These are phyloP conservation scores for Eustalomyia histrio DNA, from an alignment of 2,888 invertebrate species.

Conservation along the genomic window DNA sequence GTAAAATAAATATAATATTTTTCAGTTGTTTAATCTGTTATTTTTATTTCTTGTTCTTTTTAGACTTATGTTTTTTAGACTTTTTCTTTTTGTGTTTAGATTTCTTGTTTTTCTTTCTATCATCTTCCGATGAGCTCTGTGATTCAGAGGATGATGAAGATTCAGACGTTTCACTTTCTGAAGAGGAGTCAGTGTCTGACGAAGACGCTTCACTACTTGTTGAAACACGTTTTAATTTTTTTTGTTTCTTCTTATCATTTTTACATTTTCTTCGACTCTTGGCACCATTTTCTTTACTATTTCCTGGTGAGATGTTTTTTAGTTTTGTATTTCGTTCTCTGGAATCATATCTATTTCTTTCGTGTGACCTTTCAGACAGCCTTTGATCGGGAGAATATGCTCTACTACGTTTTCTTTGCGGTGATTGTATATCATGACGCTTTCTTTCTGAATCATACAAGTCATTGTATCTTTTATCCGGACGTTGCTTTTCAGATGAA, in stretches of 20 bases:
- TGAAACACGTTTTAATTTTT: conserved; percentile 64
- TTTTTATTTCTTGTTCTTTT: conserved; percentile 68
- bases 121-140: conserved; percentile 68
- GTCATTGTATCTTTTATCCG: conserved; percentile 25
- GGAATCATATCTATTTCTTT: neutral
- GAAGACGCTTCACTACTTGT: conserved; percentile 46
- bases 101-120: conserved; percentile 69
- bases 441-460: conserved; percentile 43
- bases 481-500: conserved; percentile 49
- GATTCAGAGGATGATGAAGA: conserved; percentile 51
- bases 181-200: conserved; percentile 46
- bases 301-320: neutral
- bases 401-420: conserved; percentile 47
- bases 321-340: neutral
- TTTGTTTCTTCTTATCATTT: conserved; percentile 57
- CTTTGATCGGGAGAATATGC: neutral
- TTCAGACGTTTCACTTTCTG: conserved; percentile 48
- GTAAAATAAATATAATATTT: no score
- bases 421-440: neutral
- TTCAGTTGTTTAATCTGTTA: conserved; percentile 5
- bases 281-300: neutral
- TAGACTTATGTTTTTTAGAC: conserved; percentile 67
- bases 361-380: neutral
- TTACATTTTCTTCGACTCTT: conserved; percentile 10
- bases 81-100: conserved; percentile 67